Percentiles rank a stretch among this genome's conserved stretches.
Conservation (phyloP, 1,140 invertebrate genomes). For the Goniozus legneri region DNA sequence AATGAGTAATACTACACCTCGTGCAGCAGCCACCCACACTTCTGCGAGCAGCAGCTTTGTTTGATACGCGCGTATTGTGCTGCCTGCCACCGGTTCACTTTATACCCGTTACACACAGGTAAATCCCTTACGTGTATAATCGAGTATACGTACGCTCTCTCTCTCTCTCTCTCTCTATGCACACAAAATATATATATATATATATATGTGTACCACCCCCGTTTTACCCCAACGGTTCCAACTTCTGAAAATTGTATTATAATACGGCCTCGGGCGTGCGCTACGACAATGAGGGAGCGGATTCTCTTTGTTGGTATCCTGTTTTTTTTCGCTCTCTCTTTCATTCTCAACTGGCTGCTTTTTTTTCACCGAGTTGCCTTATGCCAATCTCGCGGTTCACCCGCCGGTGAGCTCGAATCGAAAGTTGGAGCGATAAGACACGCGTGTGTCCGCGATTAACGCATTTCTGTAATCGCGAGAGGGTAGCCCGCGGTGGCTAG, state of each 20-base stretch:
- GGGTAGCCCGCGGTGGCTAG: constrained; percentile 1
- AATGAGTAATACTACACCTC: constrained; percentile 58
- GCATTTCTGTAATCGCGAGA: constrained; percentile 15
- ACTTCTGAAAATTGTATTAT: constrained; percentile 51
- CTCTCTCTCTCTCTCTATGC: too few relatives aligned
- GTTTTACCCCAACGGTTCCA: constrained; percentile 22
- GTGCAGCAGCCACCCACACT: constrained; percentile 51
- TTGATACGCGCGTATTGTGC: constrained; percentile 51
- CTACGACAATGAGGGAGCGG: constrained; percentile 42
- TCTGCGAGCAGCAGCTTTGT: constrained; percentile 47
- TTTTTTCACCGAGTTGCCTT: constrained; percentile 44
- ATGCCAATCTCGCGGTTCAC: constrained; percentile 43
- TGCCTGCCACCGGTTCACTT: constrained; percentile 48
- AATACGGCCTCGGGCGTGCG: constrained; percentile 35
- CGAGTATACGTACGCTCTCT: too few relatives aligned
- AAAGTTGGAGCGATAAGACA: too few relatives aligned
- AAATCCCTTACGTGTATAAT: too few relatives aligned
- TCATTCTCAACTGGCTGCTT: too few relatives aligned
- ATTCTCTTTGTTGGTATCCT: too few relatives aligned
- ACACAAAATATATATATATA: too few relatives aligned
- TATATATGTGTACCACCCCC: too few relatives aligned
- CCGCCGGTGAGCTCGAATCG: too few relatives aligned
- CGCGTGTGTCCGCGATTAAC: constrained; percentile 16
- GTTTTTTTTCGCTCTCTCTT: too few relatives aligned
- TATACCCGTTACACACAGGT: constrained; percentile 25